Conservation (phyloP, 92 coral and sea anemone genomes). For the Actinernus sp. region DNA sequence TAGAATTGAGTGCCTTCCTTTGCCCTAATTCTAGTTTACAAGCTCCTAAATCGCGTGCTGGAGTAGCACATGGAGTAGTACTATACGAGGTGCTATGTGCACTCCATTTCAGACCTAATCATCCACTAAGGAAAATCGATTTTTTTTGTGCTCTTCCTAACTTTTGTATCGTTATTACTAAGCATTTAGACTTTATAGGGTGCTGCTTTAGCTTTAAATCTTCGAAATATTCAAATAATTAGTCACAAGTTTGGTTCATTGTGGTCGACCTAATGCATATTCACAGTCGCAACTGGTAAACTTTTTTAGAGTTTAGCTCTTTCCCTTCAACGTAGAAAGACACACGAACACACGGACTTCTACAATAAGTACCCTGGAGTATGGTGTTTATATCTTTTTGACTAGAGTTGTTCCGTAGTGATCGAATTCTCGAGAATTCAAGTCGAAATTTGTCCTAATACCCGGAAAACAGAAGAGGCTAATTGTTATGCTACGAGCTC, state of each 20-base stretch:
- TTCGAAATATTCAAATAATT: conserved; percentile 24
- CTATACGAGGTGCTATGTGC: no score
- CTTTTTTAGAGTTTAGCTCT: conserved; percentile 22
- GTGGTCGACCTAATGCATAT: conserved; percentile 86
- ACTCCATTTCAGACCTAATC: no score
- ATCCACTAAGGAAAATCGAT: no score
- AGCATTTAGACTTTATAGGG: neutral
- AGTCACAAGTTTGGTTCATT: conserved; percentile 16
- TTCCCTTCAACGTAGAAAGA: conserved; percentile 5
- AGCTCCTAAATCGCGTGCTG: no score
- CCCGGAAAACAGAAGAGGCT: conserved; percentile 28
- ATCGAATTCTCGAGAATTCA: neutral
- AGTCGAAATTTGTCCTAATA: neutral
- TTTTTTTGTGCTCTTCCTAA: no score
- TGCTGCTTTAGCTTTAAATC: neutral
- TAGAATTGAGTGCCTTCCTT: no score
- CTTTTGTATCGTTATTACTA: neutral
- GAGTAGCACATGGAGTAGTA: no score
- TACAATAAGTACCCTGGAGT: no score
- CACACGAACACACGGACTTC: no score
- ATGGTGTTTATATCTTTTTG: no score
- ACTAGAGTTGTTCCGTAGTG: no score
- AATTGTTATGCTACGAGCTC: conserved; percentile 74
- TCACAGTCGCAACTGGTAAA: conserved; percentile 54
- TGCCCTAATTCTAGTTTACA: no score